phyloP scores from a whole-genome alignment of 2,113 vertebrate genomes.

The Nyctereutes procyonoides region DNA sequence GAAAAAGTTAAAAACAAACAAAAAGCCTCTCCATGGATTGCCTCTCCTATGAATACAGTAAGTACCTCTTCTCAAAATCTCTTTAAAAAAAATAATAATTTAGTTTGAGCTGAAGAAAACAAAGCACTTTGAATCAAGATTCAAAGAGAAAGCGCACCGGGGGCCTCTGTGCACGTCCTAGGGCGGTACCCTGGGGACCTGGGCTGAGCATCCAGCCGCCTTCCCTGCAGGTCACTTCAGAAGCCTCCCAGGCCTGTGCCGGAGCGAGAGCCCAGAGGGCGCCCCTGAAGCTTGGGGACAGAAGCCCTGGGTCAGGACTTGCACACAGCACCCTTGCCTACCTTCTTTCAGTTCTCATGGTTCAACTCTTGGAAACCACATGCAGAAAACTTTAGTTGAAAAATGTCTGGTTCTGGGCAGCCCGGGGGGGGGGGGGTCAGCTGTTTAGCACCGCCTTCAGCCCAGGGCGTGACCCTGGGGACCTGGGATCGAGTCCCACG shows the following conservation, averaged over 20 bases:
- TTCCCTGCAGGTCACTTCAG: not conserved
- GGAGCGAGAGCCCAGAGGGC: not conserved
- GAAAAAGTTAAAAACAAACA: not conserved
- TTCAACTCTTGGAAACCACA: not conserved
- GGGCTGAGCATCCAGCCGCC: too few relatives aligned
- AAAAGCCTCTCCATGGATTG: not conserved
- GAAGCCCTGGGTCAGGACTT: not conserved
- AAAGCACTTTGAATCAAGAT: not conserved
- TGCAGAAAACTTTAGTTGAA: not conserved
- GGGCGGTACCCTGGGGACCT: too few relatives aligned
- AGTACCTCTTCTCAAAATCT: not conserved
- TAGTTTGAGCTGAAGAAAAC: not conserved
- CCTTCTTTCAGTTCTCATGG: not conserved
- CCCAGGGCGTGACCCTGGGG: too few relatives aligned
- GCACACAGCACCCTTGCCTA: not conserved
- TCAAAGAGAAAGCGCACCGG: not conserved
- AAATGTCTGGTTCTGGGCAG: not conserved
- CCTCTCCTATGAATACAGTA: not conserved
- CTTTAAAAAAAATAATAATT: not conserved
- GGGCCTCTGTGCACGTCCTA: not conserved
- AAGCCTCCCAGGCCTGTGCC: accelerated
- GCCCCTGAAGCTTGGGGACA: not conserved
- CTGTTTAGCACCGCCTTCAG: too few relatives aligned
- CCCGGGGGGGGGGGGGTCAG: too few relatives aligned
- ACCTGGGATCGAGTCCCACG: too few relatives aligned